Evolutionary conservation across 2,113 vertebrate species (phyloP).

Genomic region (Actenoides hombroni): DNA sequence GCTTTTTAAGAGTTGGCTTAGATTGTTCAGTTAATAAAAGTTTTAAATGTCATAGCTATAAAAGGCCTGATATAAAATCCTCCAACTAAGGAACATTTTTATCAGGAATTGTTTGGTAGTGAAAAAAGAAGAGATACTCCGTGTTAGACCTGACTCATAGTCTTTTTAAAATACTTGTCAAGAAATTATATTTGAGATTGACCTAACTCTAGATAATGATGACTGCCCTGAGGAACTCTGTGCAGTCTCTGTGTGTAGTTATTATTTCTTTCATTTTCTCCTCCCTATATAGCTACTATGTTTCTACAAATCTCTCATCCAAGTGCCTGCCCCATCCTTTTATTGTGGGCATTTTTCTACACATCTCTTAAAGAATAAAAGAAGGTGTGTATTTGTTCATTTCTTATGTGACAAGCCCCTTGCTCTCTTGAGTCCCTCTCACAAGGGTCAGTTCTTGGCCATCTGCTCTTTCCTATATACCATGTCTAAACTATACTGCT

Average conservation of each 20-base stretch:
- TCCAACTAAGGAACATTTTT: background rate
- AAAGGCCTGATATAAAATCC: background rate
- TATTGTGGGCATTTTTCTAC: background rate
- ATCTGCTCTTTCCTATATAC: background rate
- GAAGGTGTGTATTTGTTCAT: background rate
- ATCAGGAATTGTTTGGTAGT: background rate
- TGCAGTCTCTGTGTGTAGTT: background rate
- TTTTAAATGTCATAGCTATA: conserved; percentile 24
- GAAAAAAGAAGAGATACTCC: background rate
- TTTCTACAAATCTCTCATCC: background rate
- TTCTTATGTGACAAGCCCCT: background rate
- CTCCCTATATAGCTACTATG: background rate
- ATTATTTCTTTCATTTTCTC: background rate
- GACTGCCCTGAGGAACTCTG: background rate
- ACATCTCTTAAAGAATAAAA: background rate
- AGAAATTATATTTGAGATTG: background rate
- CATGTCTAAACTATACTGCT: background rate
- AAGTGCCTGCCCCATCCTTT: background rate
- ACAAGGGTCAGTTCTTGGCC: conserved; percentile 12
- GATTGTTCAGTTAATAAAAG: conserved; percentile 29
- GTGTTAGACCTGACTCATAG: background rate
- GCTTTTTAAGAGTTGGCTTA: conserved; percentile 25
- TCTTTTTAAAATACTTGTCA: background rate
- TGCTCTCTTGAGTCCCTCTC: background rate
- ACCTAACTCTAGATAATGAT: background rate